Percentiles rank a stretch among this genome's conserved stretches.
Conservation (phyloP, 2,888 invertebrate species). For the Bedellia somnulentella region DNA sequence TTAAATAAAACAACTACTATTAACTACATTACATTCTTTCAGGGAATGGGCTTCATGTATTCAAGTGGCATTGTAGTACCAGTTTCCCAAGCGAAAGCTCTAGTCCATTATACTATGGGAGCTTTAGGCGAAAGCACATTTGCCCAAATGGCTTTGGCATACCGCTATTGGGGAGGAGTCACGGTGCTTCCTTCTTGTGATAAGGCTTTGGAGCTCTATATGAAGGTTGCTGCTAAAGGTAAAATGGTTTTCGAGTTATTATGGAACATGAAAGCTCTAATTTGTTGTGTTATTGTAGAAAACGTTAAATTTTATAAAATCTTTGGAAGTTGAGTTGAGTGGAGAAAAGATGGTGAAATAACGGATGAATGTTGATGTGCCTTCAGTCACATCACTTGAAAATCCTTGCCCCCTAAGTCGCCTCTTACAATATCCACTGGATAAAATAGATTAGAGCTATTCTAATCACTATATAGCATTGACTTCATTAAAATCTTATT, state of each 20-base stretch:
- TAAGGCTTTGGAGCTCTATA: conserved; percentile 86
- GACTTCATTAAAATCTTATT: too few species aligned
- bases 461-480: too few species aligned
- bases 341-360: too few species aligned
- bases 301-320: too few species aligned
- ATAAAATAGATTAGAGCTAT: too few species aligned
- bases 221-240: conserved; percentile 89
- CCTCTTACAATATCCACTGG: too few species aligned
- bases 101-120: conserved; percentile 90
- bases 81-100: conserved; percentile 83
- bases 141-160: conserved; percentile 97
- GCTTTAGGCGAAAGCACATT: conserved; percentile 89
- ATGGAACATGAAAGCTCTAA: not conserved
- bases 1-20: too few species aligned
- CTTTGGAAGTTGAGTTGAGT: too few species aligned
- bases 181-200: conserved; percentile 90
- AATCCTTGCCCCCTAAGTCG: too few species aligned
- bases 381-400: too few species aligned
- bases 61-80: conserved; percentile 85
- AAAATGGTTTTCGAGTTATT: conserved; percentile 8
- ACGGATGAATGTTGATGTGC: too few species aligned
- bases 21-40: too few species aligned
- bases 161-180: conserved; percentile 90
- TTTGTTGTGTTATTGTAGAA: not conserved
- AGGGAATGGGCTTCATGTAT: conserved; percentile 87